Conservation (phyloP, 1,140 invertebrate species). For the Drosophila chauvacae region DNA sequence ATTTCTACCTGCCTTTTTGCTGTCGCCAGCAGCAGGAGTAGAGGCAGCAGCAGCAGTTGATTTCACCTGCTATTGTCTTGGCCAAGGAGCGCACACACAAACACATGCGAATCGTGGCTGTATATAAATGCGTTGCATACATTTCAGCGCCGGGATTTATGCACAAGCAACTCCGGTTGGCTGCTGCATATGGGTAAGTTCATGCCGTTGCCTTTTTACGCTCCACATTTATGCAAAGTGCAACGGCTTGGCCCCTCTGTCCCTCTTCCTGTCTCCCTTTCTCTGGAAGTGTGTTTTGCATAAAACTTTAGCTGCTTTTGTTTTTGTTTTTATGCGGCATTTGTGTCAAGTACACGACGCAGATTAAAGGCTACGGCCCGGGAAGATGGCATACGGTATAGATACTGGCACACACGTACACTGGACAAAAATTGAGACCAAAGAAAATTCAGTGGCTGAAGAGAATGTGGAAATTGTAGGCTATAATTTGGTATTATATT, state of each 20-base stretch:
- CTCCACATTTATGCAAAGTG: conserved; percentile 73
- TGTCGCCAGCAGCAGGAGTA: conserved; percentile 53
- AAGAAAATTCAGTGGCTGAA: background rate
- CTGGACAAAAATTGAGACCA: background rate
- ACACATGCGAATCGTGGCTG: conserved; percentile 13
- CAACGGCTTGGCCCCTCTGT: conserved; percentile 24
- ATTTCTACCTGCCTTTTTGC: conserved; percentile 30
- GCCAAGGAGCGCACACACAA: conserved; percentile 11
- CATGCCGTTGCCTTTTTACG: conserved; percentile 56
- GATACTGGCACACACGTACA: conserved; percentile 32
- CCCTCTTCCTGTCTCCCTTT: background rate
- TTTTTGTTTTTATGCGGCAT: conserved; percentile 74
- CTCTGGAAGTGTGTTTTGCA: conserved; percentile 43
- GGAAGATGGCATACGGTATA: conserved; percentile 66
- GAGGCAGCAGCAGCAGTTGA: conserved; percentile 61
- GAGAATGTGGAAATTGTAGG: background rate
- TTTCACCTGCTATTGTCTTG: conserved; percentile 74
- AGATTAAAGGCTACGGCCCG: conserved; percentile 77
- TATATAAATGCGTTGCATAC: conserved; percentile 77
- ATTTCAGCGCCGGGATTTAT: conserved; percentile 78
- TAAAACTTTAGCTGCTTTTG: conserved; percentile 64
- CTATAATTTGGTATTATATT: background rate
- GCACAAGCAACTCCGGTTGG: conserved; percentile 56
- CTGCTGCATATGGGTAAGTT: conserved; percentile 66
- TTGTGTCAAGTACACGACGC: conserved; percentile 80